phyloP scores from a whole-genome alignment of 2,888 invertebrate genomes.

The Ochropacha duplaris region DNA sequence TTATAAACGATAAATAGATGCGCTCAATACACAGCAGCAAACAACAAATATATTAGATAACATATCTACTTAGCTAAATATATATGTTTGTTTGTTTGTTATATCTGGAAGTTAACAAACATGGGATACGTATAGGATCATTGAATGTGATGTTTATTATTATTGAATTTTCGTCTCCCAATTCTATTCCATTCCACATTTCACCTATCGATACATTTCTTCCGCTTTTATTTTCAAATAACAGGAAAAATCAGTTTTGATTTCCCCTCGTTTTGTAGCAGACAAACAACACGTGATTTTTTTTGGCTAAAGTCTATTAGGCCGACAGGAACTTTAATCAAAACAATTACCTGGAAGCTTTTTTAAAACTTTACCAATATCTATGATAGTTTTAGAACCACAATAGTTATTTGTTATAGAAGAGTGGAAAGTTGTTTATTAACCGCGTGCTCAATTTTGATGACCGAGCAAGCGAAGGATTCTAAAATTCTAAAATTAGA shows the following conservation, averaged over 20 bases:
- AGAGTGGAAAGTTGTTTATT: no score
- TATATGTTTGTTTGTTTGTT: not conserved
- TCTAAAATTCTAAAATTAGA: no score
- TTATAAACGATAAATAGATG: not conserved
- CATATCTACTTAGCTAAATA: not conserved
- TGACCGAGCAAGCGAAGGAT: no score
- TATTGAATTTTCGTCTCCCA: conserved; percentile 1
- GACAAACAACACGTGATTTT: not conserved
- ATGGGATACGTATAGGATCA: not conserved
- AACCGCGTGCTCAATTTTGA: no score
- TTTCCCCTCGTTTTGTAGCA: not conserved
- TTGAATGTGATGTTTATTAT: conserved; percentile 1
- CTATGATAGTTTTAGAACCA: no score
- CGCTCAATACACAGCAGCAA: not conserved
- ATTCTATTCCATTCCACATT: conserved; percentile 1
- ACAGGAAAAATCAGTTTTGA: not conserved
- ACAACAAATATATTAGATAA: not conserved
- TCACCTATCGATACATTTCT: not conserved
- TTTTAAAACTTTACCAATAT: not conserved
- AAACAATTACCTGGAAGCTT: not conserved
- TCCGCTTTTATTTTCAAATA: not conserved
- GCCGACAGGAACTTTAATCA: no score
- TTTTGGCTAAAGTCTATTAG: no score
- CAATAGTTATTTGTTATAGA: no score
- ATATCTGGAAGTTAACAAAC: not conserved